Conservation (phyloP, 1,140 invertebrate species). For the Tetraneura akinire region DNA sequence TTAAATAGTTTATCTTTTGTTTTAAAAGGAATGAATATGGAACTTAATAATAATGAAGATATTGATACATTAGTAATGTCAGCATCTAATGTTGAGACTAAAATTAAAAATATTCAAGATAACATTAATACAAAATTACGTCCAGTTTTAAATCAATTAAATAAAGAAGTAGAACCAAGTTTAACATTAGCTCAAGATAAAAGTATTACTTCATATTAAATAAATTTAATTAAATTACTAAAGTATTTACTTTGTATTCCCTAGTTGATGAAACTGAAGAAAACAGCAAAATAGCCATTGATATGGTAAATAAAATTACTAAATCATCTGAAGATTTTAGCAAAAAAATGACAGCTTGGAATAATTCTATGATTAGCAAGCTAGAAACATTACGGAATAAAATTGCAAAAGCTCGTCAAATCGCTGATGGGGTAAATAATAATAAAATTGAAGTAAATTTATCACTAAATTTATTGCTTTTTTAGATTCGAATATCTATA, state of each 20-base stretch:
- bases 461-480: neutral
- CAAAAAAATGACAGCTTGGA: slow-evolving; percentile 66
- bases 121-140: slow-evolving; percentile 22
- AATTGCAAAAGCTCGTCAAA: slow-evolving; percentile 76
- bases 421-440: slow-evolving; percentile 72
- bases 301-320: slow-evolving; percentile 50
- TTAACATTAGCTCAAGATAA: slow-evolving; percentile 59
- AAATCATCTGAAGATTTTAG: slow-evolving; percentile 60
- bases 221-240: slow-evolving; percentile 57
- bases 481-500: slow-evolving; percentile 78
- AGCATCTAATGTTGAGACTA: slow-evolving; percentile 12
- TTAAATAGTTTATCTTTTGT: neutral
- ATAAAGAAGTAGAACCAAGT: slow-evolving; percentile 62
- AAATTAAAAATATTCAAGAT: slow-evolving; percentile 33
- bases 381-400: slow-evolving; percentile 71
- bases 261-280: slow-evolving; percentile 54
- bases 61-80: slow-evolving; percentile 2
- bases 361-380: slow-evolving; percentile 64
- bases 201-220: slow-evolving; percentile 55
- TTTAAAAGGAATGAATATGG: slow-evolving; percentile 32
- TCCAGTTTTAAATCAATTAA: slow-evolving; percentile 58
- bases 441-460: neutral
- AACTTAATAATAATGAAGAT: slow-evolving; percentile 25
- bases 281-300: slow-evolving; percentile 54
- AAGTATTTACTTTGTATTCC: slow-evolving; percentile 53